These are phyloP conservation scores for Oscarella lobularis DNA, from an alignment of 37 sponge, comb jelly and placozoan genomes.

Conservation along the genomic window DNA sequence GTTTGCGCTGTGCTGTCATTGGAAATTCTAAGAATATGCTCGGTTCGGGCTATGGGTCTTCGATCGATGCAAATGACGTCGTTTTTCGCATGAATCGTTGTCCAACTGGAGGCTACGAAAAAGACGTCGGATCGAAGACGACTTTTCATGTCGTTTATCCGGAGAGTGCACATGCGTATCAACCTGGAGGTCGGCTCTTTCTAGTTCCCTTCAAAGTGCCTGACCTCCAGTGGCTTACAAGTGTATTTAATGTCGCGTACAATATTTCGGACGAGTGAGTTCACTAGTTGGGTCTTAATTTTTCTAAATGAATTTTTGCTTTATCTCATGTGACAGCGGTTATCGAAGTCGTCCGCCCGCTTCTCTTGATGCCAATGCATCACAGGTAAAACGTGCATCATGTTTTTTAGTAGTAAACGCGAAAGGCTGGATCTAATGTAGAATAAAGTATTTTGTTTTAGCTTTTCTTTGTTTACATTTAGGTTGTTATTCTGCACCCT, in stretches of 20 bases:
- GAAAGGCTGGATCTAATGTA: not conserved
- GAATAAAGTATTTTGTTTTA: too few relatives aligned
- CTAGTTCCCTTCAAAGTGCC: not conserved
- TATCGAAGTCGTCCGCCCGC: too few relatives aligned
- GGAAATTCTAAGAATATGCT: not conserved
- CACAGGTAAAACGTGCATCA: too few relatives aligned
- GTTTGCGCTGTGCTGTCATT: not conserved
- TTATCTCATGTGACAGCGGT: too few relatives aligned
- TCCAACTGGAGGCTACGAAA: not conserved
- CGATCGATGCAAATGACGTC: not conserved
- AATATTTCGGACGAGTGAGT: too few relatives aligned
- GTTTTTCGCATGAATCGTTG: not conserved
- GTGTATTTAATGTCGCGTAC: not conserved
- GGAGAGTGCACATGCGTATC: not conserved
- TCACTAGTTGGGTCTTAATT: too few relatives aligned
- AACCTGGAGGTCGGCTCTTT: not conserved
- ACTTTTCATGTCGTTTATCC: not conserved
- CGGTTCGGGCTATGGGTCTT: not conserved
- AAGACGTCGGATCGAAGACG: not conserved
- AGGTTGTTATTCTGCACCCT: too few relatives aligned
- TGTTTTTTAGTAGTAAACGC: too few relatives aligned
- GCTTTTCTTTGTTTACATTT: too few relatives aligned
- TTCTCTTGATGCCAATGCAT: too few relatives aligned
- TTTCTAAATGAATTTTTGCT: too few relatives aligned
- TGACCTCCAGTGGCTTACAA: not conserved